Base-by-base conservation (phyloP, 2,797 vertebrate genomes). In the Telmatherina bonti region DNA sequence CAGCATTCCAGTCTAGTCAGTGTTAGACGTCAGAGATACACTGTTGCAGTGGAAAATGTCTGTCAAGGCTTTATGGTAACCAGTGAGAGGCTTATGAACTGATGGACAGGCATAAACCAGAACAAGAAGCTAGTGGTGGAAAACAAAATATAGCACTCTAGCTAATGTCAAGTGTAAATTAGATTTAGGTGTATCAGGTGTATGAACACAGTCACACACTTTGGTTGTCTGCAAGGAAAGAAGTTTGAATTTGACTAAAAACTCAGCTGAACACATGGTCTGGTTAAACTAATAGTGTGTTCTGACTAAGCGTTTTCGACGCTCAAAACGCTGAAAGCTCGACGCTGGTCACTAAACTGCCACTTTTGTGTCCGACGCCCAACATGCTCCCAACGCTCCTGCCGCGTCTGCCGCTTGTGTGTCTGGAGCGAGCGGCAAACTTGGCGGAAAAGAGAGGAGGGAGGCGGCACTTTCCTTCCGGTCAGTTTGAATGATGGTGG, bases 51-150 rank as follows among this genome's bases (percentile, higher is more conserved):
- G 59, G 16, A 64, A 64, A 43, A 29, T 49, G 22, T 72, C 26
- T 65, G 26, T 69, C 45, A 53, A 33, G 36, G 55, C 27, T 49
- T n/a, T 54, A 30, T 65, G 54, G 67, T 57, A 54, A 75, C 45
- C 53, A 61, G 5, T 12, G 5, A 8, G 8, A 13, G 11, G n/a
- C 27, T 67, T 64, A 49, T 72, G 12, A 74, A 36, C 2, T 54
- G 16, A 30, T 43, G 1, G 65, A 56, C 0, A 2, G 8, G 5
- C 8, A 4, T 38, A 16, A 29, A 53, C 45, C 47, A 72, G 71
- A 62, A 16, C 52, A 54, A 59, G 63, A 49, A 60, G 11, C 22
- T n/a, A 16, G 26, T 27, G 22, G 27, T 52, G 26, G 24, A 63
- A 63, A 35, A 35, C 16, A 43, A 71, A 67, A 72, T 51, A 53